These are phyloP conservation scores for Tachysurus vachellii DNA, from an alignment of 2,113 vertebrate genomes.

Conservation along the genomic window DNA sequence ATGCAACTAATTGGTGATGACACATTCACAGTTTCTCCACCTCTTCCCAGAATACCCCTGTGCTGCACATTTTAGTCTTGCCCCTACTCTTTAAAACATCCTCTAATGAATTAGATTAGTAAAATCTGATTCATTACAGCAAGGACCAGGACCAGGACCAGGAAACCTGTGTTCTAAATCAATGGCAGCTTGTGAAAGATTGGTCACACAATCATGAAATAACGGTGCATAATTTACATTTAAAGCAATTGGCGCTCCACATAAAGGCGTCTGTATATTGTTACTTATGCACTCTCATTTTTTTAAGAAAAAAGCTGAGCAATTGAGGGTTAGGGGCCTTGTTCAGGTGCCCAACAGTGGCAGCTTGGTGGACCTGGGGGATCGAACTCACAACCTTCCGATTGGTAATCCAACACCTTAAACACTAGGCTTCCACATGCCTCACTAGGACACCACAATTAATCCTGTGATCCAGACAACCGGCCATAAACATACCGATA, in stretches of 20 bases:
- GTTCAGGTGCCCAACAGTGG: no score
- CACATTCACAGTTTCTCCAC: not conserved
- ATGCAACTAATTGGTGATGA: not conserved
- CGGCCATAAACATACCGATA: not conserved
- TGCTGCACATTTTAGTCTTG: not conserved
- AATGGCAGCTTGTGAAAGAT: no score
- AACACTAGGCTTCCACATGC: no score
- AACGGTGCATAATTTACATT: no score
- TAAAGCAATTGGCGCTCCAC: no score
- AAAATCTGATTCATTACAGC: not conserved
- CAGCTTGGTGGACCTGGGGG: no score
- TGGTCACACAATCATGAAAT: not conserved
- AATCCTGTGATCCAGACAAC: not conserved
- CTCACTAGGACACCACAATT: not conserved
- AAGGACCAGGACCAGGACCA: not conserved
- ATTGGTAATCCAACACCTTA: no score
- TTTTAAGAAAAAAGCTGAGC: no score
- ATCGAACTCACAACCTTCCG: no score
- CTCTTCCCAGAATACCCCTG: not conserved
- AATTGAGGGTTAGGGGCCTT: no score
- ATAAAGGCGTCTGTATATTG: no score
- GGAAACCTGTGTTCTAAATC: not conserved
- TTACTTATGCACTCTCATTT: no score
- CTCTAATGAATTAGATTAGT: not conserved
- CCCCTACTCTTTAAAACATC: not conserved